A percentile compares a stretch with the other conserved stretches of the same genome.
These are phyloP conservation scores for Eretmocerus hayati DNA, from an alignment of 2,888 invertebrate species.

Conservation along the genomic window DNA sequence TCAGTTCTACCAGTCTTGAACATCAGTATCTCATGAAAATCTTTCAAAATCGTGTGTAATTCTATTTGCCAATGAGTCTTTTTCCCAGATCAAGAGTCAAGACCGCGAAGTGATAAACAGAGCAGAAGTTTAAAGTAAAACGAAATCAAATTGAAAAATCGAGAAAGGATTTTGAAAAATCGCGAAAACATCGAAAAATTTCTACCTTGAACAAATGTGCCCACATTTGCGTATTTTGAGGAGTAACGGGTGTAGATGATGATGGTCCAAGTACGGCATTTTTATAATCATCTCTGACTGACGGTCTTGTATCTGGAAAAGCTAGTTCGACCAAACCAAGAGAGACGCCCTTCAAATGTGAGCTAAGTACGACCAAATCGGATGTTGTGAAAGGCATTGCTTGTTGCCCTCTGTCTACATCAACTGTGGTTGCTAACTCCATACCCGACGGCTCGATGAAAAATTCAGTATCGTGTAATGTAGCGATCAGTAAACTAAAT, in stretches of 20 bases:
- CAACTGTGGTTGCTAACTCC: conserved; percentile 4
- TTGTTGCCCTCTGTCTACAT: conserved; percentile 29
- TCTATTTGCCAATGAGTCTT: background rate
- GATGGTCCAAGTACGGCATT: conserved; percentile 42
- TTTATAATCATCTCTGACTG: conserved; percentile 58
- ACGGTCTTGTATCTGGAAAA: conserved; percentile 69
- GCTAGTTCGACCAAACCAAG: conserved; percentile 80
- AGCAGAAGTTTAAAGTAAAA: too few species aligned
- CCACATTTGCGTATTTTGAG: conserved; percentile 62
- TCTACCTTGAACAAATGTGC: conserved; percentile 66
- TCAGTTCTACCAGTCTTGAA: too few species aligned
- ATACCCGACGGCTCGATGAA: conserved; percentile 49
- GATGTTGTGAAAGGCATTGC: conserved; percentile 66
- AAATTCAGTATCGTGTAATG: conserved; percentile 82
- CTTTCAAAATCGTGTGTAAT: too few species aligned
- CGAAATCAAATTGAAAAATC: background rate
- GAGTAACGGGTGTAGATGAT: conserved; percentile 19
- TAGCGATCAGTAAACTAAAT: conserved; percentile 72
- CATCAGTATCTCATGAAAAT: too few species aligned
- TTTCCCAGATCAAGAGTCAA: background rate
- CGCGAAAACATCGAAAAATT: background rate
- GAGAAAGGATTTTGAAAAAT: too few species aligned
- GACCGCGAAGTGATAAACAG: too few species aligned
- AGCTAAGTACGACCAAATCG: conserved; percentile 66
- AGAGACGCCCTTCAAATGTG: conserved; percentile 70